Evolutionary conservation across 2,888 invertebrate species (phyloP), one percentile per base, ranked within the genome.

Genomic region (Neoaliturus tenellus): DNA sequence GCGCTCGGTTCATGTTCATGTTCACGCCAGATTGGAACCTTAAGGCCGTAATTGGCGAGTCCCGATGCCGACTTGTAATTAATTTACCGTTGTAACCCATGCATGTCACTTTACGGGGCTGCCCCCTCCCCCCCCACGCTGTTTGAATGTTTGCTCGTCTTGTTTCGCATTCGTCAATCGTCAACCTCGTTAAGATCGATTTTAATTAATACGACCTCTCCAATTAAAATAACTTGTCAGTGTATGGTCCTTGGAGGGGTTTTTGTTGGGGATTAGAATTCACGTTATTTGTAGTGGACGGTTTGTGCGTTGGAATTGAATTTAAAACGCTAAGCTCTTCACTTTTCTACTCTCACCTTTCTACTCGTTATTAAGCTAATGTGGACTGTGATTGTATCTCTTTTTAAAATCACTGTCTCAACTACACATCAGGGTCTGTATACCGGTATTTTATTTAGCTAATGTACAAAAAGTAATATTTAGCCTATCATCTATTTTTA

Each of bases 1-100:
- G 12, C 5, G 51, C n/a, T 2, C 51, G 51, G 20, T 20, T 23
- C 51, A 51, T 51, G 51, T 51, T 28, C 62, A 62, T 14, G 39
- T 71, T 71, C 71, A 71, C 71, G 71, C 71, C 71, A 41, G 41
- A 71, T 39, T 39, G 71, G 71, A 71, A 71, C 71, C 71, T 71
- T 71, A 71, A 71, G 39, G 71, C 39, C 35, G 1, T 71, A 71
- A 71, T 71, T 71, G 71, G 71, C 35, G 41, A 35, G n/a, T 33
- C 28, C 39, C 62, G 6, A 41, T 20, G 71, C 71, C 31, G 35
- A 41, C 71, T 35, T 71, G 71, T 71, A 71, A 71, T 71, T 71
- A 71, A 71, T 71, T 71, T 41, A 71, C 39, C 71, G 31, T 20
- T 20, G 71, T 20, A 39, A 20, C 71, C 71, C 71, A 41, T 41